Conservation (phyloP, 2,797 vertebrate species). For the Melanitta fusca region DNA sequence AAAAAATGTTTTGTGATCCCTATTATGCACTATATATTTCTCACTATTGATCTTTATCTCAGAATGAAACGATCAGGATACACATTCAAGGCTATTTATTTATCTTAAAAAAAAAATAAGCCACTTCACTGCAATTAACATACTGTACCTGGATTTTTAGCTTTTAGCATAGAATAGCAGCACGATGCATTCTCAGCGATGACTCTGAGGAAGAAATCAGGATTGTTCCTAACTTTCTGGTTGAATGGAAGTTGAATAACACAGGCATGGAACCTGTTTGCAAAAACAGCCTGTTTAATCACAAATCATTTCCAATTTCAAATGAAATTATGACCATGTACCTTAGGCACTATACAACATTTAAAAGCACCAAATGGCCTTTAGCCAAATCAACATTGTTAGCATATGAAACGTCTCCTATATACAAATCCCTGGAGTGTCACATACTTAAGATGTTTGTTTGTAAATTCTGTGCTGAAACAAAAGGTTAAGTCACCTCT, state of each 20-base stretch:
- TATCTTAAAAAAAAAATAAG: neutral
- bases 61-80: neutral
- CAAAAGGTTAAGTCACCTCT: neutral
- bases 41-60: neutral
- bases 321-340: neutral
- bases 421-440: neutral
- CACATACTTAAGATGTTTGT: neutral
- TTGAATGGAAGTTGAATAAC: constrained; percentile 88
- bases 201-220: constrained; percentile 85
- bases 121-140: neutral
- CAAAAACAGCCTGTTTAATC: neutral
- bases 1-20: neutral
- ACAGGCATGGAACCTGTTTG: constrained; percentile 90
- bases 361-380: neutral
- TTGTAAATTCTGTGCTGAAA: neutral
- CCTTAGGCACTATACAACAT: neutral
- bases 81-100: neutral
- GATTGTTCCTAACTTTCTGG: constrained; percentile 86
- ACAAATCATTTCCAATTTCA: neutral
- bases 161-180: constrained; percentile 82
- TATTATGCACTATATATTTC: neutral
- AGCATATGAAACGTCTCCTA: neutral
- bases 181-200: constrained; percentile 84
- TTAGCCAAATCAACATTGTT: neutral
- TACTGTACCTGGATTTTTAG: constrained; percentile 84